Base-by-base conservation (phyloP, 2,888 invertebrate genomes). In the Synergus laeviventris region DNA sequence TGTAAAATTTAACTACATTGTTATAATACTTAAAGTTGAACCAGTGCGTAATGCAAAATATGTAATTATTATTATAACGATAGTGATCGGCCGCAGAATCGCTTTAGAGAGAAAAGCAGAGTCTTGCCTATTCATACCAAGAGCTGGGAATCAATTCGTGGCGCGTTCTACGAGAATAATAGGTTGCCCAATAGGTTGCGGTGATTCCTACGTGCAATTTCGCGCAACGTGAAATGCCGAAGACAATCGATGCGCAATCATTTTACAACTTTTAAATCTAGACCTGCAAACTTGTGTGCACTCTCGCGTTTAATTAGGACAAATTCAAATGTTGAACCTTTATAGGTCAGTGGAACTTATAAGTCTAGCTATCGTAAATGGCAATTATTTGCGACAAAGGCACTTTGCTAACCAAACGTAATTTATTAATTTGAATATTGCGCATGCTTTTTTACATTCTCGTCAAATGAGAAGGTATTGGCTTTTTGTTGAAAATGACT, bases 151-250 rank as follows among this genome's bases (percentile, higher is more conserved):
- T 70, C 70, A 70, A 70, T 70, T 70, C 49, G 49, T 70, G 70
- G 70, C 70, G 70, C 70, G 36, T 70, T 70, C 49, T 31, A 70
- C 18, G 45, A 70, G 70, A 70, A 70, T 70, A 70, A 70, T 54
- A 70, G 70, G 11, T 70, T 70, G 70, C 49, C 70, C 70, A 70
- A 70, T 70, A 70, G 70, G 70, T 70, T 70, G 70, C 49, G 49
- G 70, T 70, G 70, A 70, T 70, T 70, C 70, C 70, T 66, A 70
- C 9, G 49, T 70, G 49, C 70, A 70, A 70, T 49, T 70, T 70
- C n/a, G 70, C 70, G 21, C 70, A 70, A 70, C 70, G 49, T 70
- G 70, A 70, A 70, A 70, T 70, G 70, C 49, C 70, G 70, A 70
- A 70, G 70, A 70, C 49, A 70, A 70, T 70, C 70, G 70, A 70